phyloP scores from a whole-genome alignment of 2,888 invertebrate species.

The Caenorhabditis sinica region DNA sequence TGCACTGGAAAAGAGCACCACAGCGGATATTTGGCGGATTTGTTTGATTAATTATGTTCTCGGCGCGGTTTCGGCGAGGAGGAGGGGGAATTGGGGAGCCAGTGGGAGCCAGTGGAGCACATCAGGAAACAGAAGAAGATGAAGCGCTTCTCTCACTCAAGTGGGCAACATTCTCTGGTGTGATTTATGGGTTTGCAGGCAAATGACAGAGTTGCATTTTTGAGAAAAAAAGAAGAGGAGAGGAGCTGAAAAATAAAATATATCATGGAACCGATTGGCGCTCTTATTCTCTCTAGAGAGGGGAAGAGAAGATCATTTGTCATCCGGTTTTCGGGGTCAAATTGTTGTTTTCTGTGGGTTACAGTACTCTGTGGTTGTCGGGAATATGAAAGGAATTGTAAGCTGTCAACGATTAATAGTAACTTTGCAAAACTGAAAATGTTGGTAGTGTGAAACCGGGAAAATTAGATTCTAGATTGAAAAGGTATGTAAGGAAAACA shows the following conservation, averaged over 20 bases:
- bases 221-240: not conserved
- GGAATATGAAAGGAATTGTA: too few species aligned
- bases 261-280: not conserved
- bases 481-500: too few species aligned
- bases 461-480: too few species aligned
- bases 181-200: constrained; percentile 30
- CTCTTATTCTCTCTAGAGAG: constrained; percentile 16
- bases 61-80: not conserved
- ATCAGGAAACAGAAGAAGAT: not conserved
- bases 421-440: too few species aligned
- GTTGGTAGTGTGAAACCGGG: too few species aligned
- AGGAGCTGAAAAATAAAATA: constrained; percentile 3
- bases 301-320: constrained; percentile 1
- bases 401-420: too few species aligned
- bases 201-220: constrained; percentile 28
- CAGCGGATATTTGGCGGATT: constrained; percentile 39
- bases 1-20: constrained; percentile 45
- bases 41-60: constrained; percentile 50
- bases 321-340: constrained; percentile 13
- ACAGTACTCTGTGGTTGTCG: not conserved
- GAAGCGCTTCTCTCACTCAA: not conserved
- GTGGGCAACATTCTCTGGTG: constrained; percentile 24
- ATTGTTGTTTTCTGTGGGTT: not conserved
- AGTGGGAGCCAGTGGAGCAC: not conserved
- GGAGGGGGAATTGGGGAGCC: not conserved